These are phyloP conservation scores for Cabera pusaria DNA, from an alignment of 2,888 invertebrate species.

Conservation along the genomic window DNA sequence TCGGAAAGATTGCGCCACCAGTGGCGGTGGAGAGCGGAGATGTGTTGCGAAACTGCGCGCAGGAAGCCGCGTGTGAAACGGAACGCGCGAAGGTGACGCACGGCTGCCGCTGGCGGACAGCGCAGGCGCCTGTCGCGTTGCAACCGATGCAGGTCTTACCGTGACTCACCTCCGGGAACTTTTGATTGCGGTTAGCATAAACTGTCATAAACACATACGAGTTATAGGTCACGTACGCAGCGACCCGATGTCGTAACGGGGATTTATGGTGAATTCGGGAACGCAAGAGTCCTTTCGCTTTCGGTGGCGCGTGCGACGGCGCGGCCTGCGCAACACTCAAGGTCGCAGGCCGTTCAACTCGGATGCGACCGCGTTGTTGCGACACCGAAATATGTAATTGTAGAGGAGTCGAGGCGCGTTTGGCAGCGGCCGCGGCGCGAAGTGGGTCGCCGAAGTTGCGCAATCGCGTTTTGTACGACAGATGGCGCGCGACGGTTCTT, in stretches of 20 bases:
- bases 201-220: conserved; percentile 38
- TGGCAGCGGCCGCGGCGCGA: conserved; percentile 76
- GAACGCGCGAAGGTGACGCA: conserved; percentile 63
- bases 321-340: conserved; percentile 67
- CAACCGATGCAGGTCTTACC: conserved; percentile 18
- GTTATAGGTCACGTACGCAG: conserved; percentile 64
- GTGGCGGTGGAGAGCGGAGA: conserved; percentile 38
- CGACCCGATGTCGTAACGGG: conserved; percentile 33
- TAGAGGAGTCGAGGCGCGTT: conserved; percentile 77
- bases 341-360: conserved; percentile 83
- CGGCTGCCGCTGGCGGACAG: conserved; percentile 27
- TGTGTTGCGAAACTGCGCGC: conserved; percentile 59
- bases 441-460: conserved; percentile 76
- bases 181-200: conserved; percentile 49
- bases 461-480: conserved; percentile 68
- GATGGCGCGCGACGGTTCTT: conserved; percentile 74
- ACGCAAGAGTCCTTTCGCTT: conserved; percentile 72
- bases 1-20: conserved; percentile 64
- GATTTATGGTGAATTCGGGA: conserved; percentile 57
- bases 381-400: conserved; percentile 82
- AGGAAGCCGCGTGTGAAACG: conserved; percentile 62
- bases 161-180: conserved; percentile 52
- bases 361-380: conserved; percentile 79
- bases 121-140: conserved; percentile 14
- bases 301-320: conserved; percentile 62